A percentile compares a stretch with the other conserved stretches of the same genome.
phyloP scores from a whole-genome alignment of 1,140 invertebrate genomes.

The Mya arenaria region DNA sequence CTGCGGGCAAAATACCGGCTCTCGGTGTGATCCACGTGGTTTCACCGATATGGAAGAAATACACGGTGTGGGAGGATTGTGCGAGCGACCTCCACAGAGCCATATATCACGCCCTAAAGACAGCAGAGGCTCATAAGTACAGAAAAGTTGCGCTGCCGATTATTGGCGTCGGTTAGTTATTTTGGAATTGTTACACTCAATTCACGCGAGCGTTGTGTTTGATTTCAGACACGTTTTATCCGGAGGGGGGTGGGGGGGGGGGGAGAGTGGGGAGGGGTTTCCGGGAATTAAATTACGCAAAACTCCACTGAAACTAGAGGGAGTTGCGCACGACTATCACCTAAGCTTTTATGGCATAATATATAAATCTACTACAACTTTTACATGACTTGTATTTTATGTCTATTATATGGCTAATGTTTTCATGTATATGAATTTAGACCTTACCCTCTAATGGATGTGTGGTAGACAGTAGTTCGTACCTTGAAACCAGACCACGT shows the following conservation, averaged over 20 bases:
- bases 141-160: constrained; percentile 33
- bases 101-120: constrained; percentile 40
- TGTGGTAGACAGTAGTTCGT: too few relatives aligned
- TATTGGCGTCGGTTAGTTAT: constrained; percentile 23
- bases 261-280: not conserved
- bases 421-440: too few relatives aligned
- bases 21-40: constrained; percentile 46
- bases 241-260: too few relatives aligned
- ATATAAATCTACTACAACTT: too few relatives aligned
- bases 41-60: constrained; percentile 28
- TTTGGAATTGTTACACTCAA: not conserved
- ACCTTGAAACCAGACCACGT: too few relatives aligned
- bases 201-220: not conserved
- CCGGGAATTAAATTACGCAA: too few relatives aligned
- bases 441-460: too few relatives aligned
- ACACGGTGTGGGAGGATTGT: constrained; percentile 41
- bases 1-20: constrained; percentile 35
- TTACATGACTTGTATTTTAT: too few relatives aligned
- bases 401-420: too few relatives aligned
- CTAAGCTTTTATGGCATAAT: too few relatives aligned
- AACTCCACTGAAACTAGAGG: too few relatives aligned
- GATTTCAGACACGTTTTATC: not conserved
- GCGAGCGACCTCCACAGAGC: constrained; percentile 42
- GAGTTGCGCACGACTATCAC: too few relatives aligned
- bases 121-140: constrained; percentile 48